Base-by-base conservation (phyloP, 2,797 vertebrate species). In the Sebastolobus altivelis region DNA sequence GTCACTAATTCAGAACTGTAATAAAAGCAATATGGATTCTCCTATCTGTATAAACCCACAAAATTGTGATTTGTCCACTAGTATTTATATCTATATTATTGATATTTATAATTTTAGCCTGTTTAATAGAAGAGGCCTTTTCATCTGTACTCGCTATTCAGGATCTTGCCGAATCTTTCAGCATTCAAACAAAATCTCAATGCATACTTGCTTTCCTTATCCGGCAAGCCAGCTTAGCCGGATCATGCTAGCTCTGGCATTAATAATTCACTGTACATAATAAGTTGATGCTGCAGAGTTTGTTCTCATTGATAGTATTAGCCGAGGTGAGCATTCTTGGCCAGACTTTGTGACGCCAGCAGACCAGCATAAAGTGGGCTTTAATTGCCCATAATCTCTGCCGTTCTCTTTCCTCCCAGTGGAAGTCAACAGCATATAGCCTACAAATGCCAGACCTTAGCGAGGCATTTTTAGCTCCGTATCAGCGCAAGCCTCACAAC, bases 201-300 rank as follows among this genome's bases (percentile, higher is more conserved):
- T 63, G 75, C 81, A 75, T 83, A 84, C 78, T 85, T 83, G 68
- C 81, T 79, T 80, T 84, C 65, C 80, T 87, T 79, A 83, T 72
- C 73, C 72, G 74, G 43, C 81, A 65, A 46, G 65, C 77, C 79
- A 62, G 69, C 83, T 82, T 77, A 92, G 83, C 76, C 63, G 38
- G 89, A 75, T 81, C 80, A 79, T 89, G 91, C 84, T 88, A 80
- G 89, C 85, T 88, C 77, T 88, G 78, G 79, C 92, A 94, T 95
- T 92, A 95, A 95, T 95, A 95, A 95, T 94, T 92, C 90, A 94
- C 87, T 79, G 88, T 89, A 78, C 89, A 80, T 93, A 91, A 95
- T 92, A 92, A 95, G 91, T 91, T 87, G 86, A 91, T 92, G 88
- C 83, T 90, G 87, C 91, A 88, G 90, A 93, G 89, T 90, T 94